A percentile compares a stretch with the other conserved stretches of the same genome.
These are phyloP conservation scores for Drosophila sp. DNA, from an alignment of 1,140 invertebrate genomes.

Conservation along the genomic window DNA sequence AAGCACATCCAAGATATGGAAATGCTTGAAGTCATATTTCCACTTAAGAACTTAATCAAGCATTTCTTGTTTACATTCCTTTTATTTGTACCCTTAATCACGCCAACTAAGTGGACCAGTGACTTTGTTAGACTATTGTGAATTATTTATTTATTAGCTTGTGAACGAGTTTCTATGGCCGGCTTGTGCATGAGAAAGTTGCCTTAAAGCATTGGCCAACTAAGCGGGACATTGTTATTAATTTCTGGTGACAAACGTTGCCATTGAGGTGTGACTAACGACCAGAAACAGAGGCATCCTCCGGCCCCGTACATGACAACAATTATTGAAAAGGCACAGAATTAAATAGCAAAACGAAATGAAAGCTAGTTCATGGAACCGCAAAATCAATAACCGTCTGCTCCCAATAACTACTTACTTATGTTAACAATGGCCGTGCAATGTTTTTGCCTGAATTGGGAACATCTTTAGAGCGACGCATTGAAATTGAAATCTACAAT, in stretches of 20 bases:
- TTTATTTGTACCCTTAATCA: not conserved
- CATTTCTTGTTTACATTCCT: not conserved
- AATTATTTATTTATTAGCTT: constrained; percentile 55
- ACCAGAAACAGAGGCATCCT: constrained; percentile 59
- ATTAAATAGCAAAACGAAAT: constrained; percentile 71
- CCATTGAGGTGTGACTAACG: constrained; percentile 76
- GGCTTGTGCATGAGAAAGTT: constrained; percentile 70
- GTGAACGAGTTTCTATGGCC: constrained; percentile 61
- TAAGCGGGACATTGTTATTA: constrained; percentile 78
- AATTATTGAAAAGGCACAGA: constrained; percentile 52
- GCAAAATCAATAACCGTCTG: constrained; percentile 73
- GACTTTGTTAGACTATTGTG: constrained; percentile 36
- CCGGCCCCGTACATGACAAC: constrained; percentile 39
- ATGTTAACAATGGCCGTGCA: constrained; percentile 48
- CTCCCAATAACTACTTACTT: constrained; percentile 50
- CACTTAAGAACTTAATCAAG: not conserved
- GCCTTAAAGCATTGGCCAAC: constrained; percentile 73
- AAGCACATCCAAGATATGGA: not conserved
- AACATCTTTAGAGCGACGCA: constrained; percentile 43
- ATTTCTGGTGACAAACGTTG: constrained; percentile 79
- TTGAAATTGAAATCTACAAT: constrained; percentile 41
- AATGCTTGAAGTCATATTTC: not conserved
- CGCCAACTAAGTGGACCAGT: constrained; percentile 12
- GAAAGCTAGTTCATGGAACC: constrained; percentile 74
- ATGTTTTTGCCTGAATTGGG: constrained; percentile 52